Evolutionary conservation across 1,140 invertebrate genomes (phyloP).

Genomic region (Elysia chlorotica): DNA sequence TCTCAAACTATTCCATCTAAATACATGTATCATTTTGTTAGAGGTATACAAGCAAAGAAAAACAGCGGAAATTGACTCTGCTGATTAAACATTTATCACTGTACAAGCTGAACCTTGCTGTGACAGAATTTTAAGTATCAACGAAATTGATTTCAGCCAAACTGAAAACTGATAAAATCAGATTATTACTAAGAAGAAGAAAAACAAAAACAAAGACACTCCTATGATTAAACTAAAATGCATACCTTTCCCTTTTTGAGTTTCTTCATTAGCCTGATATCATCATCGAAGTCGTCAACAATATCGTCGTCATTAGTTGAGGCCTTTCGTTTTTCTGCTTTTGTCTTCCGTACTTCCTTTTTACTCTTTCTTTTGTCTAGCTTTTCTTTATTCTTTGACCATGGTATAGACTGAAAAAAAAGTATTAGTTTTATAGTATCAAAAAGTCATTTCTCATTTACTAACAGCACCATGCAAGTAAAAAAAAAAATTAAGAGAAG

Average conservation of each 20-base stretch:
- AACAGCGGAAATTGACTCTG: neutral
- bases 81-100: neutral
- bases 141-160: neutral
- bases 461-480: neutral
- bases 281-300: slow-evolving; percentile 12
- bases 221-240: neutral
- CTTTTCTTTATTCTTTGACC: slow-evolving; percentile 20
- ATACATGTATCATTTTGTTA: no score
- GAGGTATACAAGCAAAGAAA: no score
- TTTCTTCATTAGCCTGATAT: slow-evolving; percentile 18
- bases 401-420: slow-evolving; percentile 2
- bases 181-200: neutral
- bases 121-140: neutral
- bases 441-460: neutral
- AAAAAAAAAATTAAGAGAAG: neutral
- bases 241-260: slow-evolving; percentile 15
- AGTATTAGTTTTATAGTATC: neutral
- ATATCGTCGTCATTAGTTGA: neutral
- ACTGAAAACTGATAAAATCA: no score
- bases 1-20: no score
- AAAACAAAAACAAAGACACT: neutral
- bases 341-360: slow-evolving; percentile 3
- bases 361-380: slow-evolving; percentile 10
- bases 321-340: slow-evolving; percentile 2
- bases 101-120: neutral